Evolutionary conservation across 2,113 vertebrate genomes (phyloP).

Genomic region (Brachypodius melanocephalos): DNA sequence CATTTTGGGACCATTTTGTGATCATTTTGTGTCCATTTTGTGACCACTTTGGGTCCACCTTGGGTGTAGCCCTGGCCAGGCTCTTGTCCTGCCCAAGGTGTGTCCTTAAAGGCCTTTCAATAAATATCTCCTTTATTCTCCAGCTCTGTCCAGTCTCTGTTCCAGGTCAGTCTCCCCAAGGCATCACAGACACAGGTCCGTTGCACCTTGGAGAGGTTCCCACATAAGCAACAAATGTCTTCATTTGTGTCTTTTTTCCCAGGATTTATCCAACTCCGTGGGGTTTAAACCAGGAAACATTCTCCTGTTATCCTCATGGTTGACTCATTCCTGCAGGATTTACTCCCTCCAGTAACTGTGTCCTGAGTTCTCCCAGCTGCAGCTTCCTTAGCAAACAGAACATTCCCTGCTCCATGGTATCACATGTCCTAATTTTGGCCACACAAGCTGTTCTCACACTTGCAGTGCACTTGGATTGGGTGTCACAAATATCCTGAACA

Average conservation of each 20-base stretch:
- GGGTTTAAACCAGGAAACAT: background rate
- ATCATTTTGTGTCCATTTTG: no score
- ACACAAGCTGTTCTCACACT: background rate
- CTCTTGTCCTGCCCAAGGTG: no score
- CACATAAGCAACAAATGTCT: background rate
- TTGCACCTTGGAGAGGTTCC: background rate
- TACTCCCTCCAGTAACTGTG: background rate
- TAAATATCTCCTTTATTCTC: no score
- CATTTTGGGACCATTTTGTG: no score
- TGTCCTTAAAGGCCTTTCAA: no score
- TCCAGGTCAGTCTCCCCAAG: background rate
- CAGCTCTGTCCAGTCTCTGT: no score
- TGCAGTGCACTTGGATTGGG: accelerated
- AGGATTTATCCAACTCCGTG: background rate
- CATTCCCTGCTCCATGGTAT: background rate
- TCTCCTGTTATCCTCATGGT: background rate
- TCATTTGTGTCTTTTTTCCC: background rate
- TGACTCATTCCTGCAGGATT: background rate
- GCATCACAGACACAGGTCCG: accelerated
- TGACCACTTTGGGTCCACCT: no score
- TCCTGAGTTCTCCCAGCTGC: background rate
- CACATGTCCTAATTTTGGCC: accelerated
- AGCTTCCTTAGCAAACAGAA: background rate
- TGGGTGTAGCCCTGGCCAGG: no score
- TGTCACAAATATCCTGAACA: background rate